Base-by-base conservation (phyloP, 1,140 invertebrate species). In the Lordiphosa mommai region DNA sequence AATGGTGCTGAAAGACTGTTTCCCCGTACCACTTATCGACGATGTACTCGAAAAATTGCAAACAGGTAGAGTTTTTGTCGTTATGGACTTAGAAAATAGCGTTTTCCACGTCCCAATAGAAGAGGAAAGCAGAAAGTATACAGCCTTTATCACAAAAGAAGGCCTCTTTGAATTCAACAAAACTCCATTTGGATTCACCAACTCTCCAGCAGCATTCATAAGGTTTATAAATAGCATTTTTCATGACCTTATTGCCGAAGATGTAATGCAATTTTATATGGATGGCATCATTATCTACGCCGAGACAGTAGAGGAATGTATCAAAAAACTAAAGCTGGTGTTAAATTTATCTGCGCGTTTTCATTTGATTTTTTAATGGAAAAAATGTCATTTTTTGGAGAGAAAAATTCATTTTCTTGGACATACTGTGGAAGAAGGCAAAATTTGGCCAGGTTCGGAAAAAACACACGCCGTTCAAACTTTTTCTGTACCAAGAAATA, bases 281-380 rank as follows among this genome's bases (percentile, higher is more conserved):
- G 91, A 92, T 70, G 91, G 92, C 48, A 74, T 91, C 2, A 57
- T 91, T 0, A 67, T 91, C 10, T 72, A 74, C 16, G 70, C 65
- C 2, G 53, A 66, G 7, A 80, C 51, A 5, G 82, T 84, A 36
- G 74, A 90, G 8, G 69, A 89, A 30, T 90, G 91, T 48, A 49
- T 10, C 30, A 37, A 14, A 27, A 65, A 68, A 36, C 7, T 88
- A 13, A 46, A 72, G 41, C 16, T 34, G 38, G 77, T 88, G 0
- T 34, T 88, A 8, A 9, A 52, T 1, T 41, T 55, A 4, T 71
- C 87, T 7, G 48, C 37, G 6, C 38, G 87, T 2, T 84, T 82
- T 72, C 87, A 80, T 1, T 47, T 90, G 23, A 13, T 63, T 20
- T 73, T 89, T 1, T 89, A 89, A 32, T 87, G 73, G 84, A 84